Evolutionary conservation across 2,888 invertebrate species (phyloP).

Genomic region (Lordiphosa fenestrarum): DNA sequence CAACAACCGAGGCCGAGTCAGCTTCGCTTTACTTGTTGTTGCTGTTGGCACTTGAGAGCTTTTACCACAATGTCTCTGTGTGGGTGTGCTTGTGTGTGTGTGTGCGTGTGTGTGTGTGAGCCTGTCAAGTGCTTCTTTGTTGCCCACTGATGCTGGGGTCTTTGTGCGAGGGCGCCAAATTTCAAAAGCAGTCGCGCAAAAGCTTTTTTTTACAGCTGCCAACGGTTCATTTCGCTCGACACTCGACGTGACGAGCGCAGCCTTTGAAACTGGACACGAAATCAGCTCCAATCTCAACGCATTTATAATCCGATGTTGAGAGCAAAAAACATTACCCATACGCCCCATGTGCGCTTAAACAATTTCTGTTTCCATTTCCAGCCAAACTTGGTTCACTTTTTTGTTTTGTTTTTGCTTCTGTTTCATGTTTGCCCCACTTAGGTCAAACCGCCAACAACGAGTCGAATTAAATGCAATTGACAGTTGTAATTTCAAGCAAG

Average conservation of each 20-base stretch:
- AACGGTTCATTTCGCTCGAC: conserved; percentile 63
- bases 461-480: conserved; percentile 78
- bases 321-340: background rate
- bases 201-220: conserved; percentile 54
- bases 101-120: conserved; percentile 19
- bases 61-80: conserved; percentile 60
- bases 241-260: conserved; percentile 39
- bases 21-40: conserved; percentile 49
- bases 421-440: conserved; percentile 29
- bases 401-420: background rate
- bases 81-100: conserved; percentile 16
- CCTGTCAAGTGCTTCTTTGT: conserved; percentile 68
- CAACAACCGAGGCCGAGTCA: conserved; percentile 26
- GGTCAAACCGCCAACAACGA: conserved; percentile 63
- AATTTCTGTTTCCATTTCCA: conserved; percentile 33
- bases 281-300: conserved; percentile 33
- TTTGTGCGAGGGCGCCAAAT: conserved; percentile 63
- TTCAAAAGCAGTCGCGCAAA: conserved; percentile 66
- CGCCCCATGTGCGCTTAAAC: conserved; percentile 15
- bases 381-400: conserved; percentile 28
- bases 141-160: conserved; percentile 42
- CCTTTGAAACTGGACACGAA: conserved; percentile 65
- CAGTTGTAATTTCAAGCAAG: conserved; percentile 77
- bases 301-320: conserved; percentile 25
- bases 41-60: conserved; percentile 71